A percentile compares a stretch with the other conserved stretches of the same genome.
These are phyloP conservation scores for Cheilinus undulatus DNA, from an alignment of 2,113 vertebrate species.

Conservation along the genomic window DNA sequence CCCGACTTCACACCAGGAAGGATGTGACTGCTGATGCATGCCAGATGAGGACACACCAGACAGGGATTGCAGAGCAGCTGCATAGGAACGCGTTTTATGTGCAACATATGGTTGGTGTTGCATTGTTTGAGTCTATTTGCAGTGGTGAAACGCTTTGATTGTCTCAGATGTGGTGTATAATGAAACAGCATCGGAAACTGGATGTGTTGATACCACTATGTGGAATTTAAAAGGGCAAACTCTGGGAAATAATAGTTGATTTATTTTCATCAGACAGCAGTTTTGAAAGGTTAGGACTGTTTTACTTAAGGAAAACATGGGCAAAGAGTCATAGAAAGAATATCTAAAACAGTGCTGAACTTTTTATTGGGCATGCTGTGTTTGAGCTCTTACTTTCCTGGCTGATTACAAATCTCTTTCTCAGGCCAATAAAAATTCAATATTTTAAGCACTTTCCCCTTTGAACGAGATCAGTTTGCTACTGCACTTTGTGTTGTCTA, in stretches of 20 bases:
- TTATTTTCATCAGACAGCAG: slow-evolving; percentile 6
- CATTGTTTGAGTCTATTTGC: slow-evolving; percentile 14
- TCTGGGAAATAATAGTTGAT: slow-evolving; percentile 5
- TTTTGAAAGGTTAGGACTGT: background rate
- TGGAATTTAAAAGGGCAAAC: slow-evolving; percentile 6
- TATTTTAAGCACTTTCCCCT: slow-evolving; percentile 35
- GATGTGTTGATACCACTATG: background rate
- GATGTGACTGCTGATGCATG: slow-evolving; percentile 72
- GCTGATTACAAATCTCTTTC: slow-evolving; percentile 19
- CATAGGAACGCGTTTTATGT: slow-evolving; percentile 42
- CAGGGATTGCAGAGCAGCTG: slow-evolving; percentile 52
- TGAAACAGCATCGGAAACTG: background rate
- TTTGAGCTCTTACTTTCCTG: slow-evolving; percentile 13
- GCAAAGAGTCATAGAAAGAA: background rate
- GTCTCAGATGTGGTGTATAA: background rate
- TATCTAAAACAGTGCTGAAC: slow-evolving; percentile 12
- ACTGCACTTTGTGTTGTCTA: slow-evolving; percentile 39
- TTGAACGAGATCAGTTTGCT: slow-evolving; percentile 49
- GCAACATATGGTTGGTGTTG: slow-evolving; percentile 14
- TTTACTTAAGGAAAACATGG: background rate
- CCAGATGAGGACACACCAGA: slow-evolving; percentile 67
- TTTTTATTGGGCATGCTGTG: background rate
- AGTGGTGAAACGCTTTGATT: slow-evolving; percentile 20
- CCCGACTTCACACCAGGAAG: slow-evolving; percentile 60
- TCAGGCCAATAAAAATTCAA: background rate